A percentile compares a stretch with the other conserved stretches of the same genome.
phyloP scores from a whole-genome alignment of 2,113 vertebrate genomes.

The Peromyscus californicus region DNA sequence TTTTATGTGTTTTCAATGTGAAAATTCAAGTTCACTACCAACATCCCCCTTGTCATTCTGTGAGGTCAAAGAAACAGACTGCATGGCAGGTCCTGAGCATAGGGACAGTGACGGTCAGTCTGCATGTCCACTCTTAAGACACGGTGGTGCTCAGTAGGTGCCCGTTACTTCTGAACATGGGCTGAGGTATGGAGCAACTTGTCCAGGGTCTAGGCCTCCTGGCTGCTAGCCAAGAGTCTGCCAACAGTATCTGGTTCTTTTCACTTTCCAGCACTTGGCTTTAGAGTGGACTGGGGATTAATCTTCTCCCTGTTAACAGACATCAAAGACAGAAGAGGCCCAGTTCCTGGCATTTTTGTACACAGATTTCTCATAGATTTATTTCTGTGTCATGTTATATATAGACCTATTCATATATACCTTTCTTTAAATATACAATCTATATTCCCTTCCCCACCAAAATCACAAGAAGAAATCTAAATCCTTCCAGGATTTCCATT shows the following conservation, averaged over 20 bases:
- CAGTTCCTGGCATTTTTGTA: conserved; percentile 34
- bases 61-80: not conserved
- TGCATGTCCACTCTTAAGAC: not conserved
- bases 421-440: conserved; percentile 78
- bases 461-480: conserved; percentile 70
- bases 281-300: not conserved
- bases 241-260: not conserved
- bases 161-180: not conserved
- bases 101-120: not conserved
- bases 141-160: not conserved
- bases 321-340: conserved; percentile 70
- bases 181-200: not conserved
- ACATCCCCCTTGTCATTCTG: not conserved
- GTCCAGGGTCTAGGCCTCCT: not conserved
- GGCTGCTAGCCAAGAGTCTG: not conserved
- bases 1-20: not conserved
- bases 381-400: conserved; percentile 79
- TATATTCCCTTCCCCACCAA: conserved; percentile 69
- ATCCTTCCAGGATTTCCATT: conserved; percentile 46
- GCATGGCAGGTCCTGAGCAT: not conserved
- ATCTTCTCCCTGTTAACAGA: conserved; percentile 50
- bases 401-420: conserved; percentile 74
- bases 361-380: conserved; percentile 80
- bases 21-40: not conserved
- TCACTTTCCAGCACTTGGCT: not conserved